Conservation (phyloP, 2,888 invertebrate genomes). For the Taphrorychus bicolor region DNA sequence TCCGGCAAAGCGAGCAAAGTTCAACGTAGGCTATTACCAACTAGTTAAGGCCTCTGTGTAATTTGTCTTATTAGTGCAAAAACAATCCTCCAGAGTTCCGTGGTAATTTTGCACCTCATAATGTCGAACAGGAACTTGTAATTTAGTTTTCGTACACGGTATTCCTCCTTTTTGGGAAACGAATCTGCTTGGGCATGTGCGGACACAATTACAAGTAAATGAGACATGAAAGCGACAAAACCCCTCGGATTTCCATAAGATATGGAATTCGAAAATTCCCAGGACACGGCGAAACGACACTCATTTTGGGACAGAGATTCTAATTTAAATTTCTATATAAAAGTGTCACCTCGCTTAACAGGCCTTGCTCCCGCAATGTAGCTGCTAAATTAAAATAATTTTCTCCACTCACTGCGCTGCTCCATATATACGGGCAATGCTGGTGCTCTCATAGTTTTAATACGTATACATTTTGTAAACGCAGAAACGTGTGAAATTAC, state of each 20-base stretch:
- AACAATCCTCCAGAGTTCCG: slow-evolving; percentile 3
- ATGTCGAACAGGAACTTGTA: slow-evolving; percentile 3
- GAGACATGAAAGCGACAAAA: not conserved
- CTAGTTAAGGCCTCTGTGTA: slow-evolving; percentile 21
- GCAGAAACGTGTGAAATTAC: slow-evolving; percentile 34
- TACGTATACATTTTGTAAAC: slow-evolving; percentile 19
- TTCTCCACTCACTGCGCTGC: slow-evolving; percentile 5
- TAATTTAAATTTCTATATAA: slow-evolving; percentile 22
- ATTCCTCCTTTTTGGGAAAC: not conserved
- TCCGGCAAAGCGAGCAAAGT: slow-evolving; percentile 25
- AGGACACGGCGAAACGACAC: not conserved
- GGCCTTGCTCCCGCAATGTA: not conserved
- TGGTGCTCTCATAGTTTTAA: slow-evolving; percentile 33
- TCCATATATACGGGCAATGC: no score
- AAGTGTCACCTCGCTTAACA: slow-evolving; percentile 15
- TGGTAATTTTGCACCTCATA: slow-evolving; percentile 16
- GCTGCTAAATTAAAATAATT: slow-evolving; percentile 27
- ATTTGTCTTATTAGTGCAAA: slow-evolving; percentile 29
- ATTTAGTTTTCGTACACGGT: slow-evolving; percentile 1
- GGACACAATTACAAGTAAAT: slow-evolving; percentile 1
- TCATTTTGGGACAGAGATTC: slow-evolving; percentile 15
- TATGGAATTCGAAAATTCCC: slow-evolving; percentile 3
- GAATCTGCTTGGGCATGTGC: not conserved
- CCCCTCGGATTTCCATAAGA: not conserved
- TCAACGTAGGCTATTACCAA: slow-evolving; percentile 28